Base-by-base conservation (phyloP, 92 coral and sea anemone species). In the Bergia puertoricense region DNA sequence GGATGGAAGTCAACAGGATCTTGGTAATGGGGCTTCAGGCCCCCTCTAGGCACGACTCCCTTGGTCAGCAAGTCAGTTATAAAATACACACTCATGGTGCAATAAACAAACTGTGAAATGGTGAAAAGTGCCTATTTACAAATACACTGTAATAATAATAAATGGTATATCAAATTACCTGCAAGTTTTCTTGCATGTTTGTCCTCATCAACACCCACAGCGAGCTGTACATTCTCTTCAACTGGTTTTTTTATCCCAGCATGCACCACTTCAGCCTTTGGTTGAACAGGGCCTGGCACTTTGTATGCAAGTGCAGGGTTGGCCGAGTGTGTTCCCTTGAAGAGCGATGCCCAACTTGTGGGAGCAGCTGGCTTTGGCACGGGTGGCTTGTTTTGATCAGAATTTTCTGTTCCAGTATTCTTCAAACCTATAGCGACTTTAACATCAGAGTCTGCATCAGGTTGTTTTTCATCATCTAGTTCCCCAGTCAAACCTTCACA, bases 281-380 rank as follows among this genome's bases (percentile, higher is more conserved):
- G 90, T 13, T 85, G 86, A 39, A 66, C 57, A 45, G 74, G 59
- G n/a, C 77, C 54, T 51, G 89, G 43, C 43, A 88, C 72, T 62
- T 85, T 89, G 54, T 85, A 71, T n/a, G 82, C 90, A 79, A 86
- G 75, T 6, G 88, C 93, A 9, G 95, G 59, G 44, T 87, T 83
- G 76, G 93, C 82, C 11, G 92, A 71, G 16, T 94, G 54, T 56
- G 92, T 86, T 41, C 81, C 82, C 90, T 96, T 95, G 88, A 97
- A 95, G 89, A 97, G 90, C 18, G 94, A 98, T 11, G 98, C 98
- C 99, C 99, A 97, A 22, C 91, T 94, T 10, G 86, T 79, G 36
- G 18, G 69, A 20, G 90, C 88, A 50, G 85, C 86, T 15, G 91
- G 82, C 65, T 85, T 91, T 7, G 80, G 73, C 14, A 82, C 9